phyloP scores from a whole-genome alignment of 2,797 vertebrate genomes.

The Sylvia borin region DNA sequence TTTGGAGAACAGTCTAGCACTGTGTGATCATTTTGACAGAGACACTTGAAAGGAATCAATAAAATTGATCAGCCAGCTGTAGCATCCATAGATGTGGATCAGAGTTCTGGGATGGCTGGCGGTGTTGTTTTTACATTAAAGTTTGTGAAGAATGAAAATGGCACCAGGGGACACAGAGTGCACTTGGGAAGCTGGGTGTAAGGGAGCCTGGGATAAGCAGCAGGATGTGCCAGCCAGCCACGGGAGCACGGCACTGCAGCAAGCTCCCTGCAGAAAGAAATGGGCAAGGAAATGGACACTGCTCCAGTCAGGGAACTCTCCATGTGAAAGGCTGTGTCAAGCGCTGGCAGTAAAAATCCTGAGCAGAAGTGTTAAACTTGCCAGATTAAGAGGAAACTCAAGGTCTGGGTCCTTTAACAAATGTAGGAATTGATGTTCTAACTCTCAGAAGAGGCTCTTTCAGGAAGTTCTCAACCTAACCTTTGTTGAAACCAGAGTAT shows the following conservation, averaged over 20 bases:
- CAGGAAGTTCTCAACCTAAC: not conserved
- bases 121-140: constrained; percentile 34
- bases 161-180: not conserved
- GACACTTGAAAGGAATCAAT: constrained; percentile 71
- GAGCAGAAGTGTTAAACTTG: not conserved
- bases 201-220: not conserved
- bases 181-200: not conserved
- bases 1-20: constrained; percentile 21
- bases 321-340: not conserved
- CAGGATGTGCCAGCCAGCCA: not conserved
- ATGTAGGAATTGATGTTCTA: not conserved
- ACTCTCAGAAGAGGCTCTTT: not conserved
- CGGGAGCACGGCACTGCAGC: rapidly evolving
- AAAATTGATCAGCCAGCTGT: constrained; percentile 57
- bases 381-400: not conserved
- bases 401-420: not conserved
- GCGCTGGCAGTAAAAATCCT: not conserved
- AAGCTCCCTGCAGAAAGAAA: not conserved
- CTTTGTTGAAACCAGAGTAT: not conserved
- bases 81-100: constrained; percentile 47
- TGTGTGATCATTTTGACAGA: constrained; percentile 71
- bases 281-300: rapidly evolving
- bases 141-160: not conserved
- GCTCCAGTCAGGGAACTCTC: not conserved
- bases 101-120: constrained; percentile 40